Percentiles rank a stretch among this genome's conserved stretches.
Conservation (phyloP, 2,113 vertebrate genomes). For the Aptenodytes forsteri region DNA sequence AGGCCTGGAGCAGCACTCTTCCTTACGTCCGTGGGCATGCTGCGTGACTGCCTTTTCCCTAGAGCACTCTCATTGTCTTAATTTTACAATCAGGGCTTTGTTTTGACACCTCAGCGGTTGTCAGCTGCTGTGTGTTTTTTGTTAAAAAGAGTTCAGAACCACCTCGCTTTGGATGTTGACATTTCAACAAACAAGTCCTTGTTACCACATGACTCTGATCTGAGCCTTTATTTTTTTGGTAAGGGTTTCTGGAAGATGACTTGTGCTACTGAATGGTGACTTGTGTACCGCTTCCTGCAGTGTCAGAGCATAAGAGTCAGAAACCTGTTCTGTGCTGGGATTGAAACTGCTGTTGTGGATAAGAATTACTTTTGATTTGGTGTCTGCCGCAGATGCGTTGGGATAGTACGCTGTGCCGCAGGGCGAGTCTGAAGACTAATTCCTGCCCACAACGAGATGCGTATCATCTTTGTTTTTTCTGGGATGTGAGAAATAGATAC, state of each 20-base stretch:
- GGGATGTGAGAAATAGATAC: fast-evolving
- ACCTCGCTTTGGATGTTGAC: conserved; percentile 8
- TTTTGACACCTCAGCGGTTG: conserved; percentile 57
- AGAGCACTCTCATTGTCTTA: conserved; percentile 50
- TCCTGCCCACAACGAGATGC: fast-evolving
- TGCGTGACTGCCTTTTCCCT: not conserved
- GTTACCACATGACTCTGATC: not conserved
- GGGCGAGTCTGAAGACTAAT: not conserved
- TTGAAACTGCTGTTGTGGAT: not conserved
- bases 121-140: conserved; percentile 69
- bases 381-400: not conserved
- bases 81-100: conserved; percentile 71
- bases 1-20: not conserved
- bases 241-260: not conserved
- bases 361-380: fast-evolving
- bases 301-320: fast-evolving
- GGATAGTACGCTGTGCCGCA: fast-evolving
- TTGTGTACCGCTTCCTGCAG: not conserved
- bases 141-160: not conserved
- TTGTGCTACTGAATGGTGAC: not conserved
- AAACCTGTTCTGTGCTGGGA: not conserved
- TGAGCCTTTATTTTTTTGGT: not conserved
- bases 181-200: conserved; percentile 35
- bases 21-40: not conserved
- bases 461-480: too few species aligned